A percentile compares a stretch with the other conserved stretches of the same genome.
Conservation (phyloP, 2,113 vertebrate species). For the Lepus timidus region DNA sequence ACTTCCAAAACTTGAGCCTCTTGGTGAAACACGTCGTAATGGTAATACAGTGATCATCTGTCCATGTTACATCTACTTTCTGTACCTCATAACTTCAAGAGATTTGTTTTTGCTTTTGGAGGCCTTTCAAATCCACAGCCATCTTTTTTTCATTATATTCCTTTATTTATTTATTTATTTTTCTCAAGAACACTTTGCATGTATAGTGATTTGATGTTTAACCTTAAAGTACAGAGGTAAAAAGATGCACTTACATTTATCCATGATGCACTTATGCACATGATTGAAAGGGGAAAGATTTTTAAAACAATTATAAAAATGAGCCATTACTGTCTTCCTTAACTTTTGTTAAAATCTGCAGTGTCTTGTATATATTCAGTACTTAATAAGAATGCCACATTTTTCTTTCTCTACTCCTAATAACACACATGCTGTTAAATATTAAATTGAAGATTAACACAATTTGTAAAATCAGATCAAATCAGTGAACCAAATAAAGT, state of each 20-base stretch:
- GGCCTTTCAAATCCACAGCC: constrained; percentile 48
- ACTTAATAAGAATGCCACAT: neutral
- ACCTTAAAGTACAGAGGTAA: constrained; percentile 30
- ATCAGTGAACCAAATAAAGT: constrained; percentile 46
- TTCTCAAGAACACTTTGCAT: constrained; percentile 25
- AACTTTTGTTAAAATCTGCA: neutral
- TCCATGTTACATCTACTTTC: constrained; percentile 72
- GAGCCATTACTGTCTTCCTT: neutral
- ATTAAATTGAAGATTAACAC: constrained; percentile 46
- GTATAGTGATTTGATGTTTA: constrained; percentile 55
- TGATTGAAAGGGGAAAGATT: constrained; percentile 17
- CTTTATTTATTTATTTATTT: constrained; percentile 31
- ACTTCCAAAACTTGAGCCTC: constrained; percentile 91
- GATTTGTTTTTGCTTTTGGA: constrained; percentile 69
- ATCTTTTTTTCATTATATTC: constrained; percentile 83
- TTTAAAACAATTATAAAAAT: constrained; percentile 17
- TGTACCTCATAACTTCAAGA: constrained; percentile 14
- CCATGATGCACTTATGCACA: neutral
- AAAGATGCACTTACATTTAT: constrained; percentile 46
- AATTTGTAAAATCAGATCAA: constrained; percentile 33
- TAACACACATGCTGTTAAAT: neutral
- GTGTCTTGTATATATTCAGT: neutral
- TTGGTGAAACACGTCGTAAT: constrained; percentile 90
- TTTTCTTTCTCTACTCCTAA: constrained; percentile 1
- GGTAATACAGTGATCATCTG: constrained; percentile 86